A percentile compares a stretch with the other conserved stretches of the same genome.
Evolutionary conservation across 2,888 invertebrate genomes (phyloP).

Genomic region (Acronicta leporina): DNA sequence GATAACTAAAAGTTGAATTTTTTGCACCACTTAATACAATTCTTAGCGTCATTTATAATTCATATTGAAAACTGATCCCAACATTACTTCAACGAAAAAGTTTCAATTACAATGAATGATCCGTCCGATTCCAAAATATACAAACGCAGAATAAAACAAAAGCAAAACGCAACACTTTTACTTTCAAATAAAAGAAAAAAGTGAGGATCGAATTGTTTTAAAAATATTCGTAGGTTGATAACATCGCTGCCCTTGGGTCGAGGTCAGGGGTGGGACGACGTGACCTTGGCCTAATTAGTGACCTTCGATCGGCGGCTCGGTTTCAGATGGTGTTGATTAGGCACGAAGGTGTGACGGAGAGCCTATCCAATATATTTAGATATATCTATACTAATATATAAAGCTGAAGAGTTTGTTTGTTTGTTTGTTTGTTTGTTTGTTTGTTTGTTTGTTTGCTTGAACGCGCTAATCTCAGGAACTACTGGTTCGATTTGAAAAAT

Average conservation of each 20-base stretch:
- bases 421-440: too few relatives aligned
- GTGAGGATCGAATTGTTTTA: slow-evolving; percentile 16
- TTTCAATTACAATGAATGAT: too few relatives aligned
- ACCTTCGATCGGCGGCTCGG: slow-evolving; percentile 41
- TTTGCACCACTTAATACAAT: too few relatives aligned
- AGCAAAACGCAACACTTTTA: background rate
- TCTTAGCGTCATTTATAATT: too few relatives aligned
- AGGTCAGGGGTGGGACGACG: slow-evolving; percentile 19
- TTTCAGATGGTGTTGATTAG: slow-evolving; percentile 36
- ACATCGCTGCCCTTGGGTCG: slow-evolving; percentile 34
- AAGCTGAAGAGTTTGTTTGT: too few relatives aligned
- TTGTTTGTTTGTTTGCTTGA: too few relatives aligned
- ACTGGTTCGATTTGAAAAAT: too few relatives aligned
- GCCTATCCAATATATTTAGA: background rate
- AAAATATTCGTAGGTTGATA: slow-evolving; percentile 18
- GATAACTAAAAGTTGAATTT: too few relatives aligned
- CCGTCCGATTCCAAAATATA: background rate
- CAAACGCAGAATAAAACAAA: background rate
- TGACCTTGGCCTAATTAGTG: slow-evolving; percentile 45
- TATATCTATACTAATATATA: too few relatives aligned
- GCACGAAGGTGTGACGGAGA: slow-evolving; percentile 32
- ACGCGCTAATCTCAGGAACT: too few relatives aligned
- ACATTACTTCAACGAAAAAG: too few relatives aligned
- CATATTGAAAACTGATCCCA: too few relatives aligned
- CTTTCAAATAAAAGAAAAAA: slow-evolving; percentile 9